Evolutionary conservation across 2,888 invertebrate genomes (phyloP).

Genomic region (Coenonympha arcania): DNA sequence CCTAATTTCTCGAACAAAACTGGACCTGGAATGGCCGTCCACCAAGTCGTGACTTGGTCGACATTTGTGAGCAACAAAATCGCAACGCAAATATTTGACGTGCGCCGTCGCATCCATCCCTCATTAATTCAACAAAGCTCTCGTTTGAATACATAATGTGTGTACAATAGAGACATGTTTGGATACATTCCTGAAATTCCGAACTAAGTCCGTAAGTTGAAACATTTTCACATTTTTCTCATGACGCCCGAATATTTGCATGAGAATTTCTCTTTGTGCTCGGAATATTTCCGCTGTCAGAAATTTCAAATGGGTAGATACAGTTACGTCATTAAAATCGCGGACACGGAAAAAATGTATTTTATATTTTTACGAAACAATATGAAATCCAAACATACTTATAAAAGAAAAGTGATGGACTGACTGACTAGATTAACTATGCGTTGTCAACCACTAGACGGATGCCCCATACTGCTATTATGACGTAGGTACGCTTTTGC

Average conservation of each 20-base stretch:
- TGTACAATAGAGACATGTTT: conserved; percentile 8
- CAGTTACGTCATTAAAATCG: conserved; percentile 18
- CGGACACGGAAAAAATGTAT: conserved; percentile 2
- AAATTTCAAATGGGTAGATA: conserved; percentile 19
- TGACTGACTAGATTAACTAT: too few relatives aligned
- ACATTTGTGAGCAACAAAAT: background rate
- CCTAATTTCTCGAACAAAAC: background rate
- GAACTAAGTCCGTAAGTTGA: conserved; percentile 25
- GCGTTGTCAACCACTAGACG: too few relatives aligned
- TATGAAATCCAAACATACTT: background rate
- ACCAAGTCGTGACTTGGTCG: background rate
- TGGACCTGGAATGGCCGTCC: background rate
- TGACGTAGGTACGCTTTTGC: too few relatives aligned
- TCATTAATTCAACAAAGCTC: conserved; percentile 10
- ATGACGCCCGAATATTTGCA: conserved; percentile 22
- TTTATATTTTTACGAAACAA: background rate
- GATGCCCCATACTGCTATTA: too few relatives aligned
- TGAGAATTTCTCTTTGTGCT: conserved; percentile 24
- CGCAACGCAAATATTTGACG: background rate
- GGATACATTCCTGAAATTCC: conserved; percentile 32
- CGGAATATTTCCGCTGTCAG: conserved; percentile 20
- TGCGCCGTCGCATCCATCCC: background rate
- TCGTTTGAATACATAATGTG: conserved; percentile 10
- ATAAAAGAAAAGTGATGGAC: too few relatives aligned
- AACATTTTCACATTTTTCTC: conserved; percentile 26